A percentile compares a stretch with the other conserved stretches of the same genome.
These are phyloP conservation scores for Helarctos malayanus DNA, from an alignment of 2,797 vertebrate species.

Conservation along the genomic window DNA sequence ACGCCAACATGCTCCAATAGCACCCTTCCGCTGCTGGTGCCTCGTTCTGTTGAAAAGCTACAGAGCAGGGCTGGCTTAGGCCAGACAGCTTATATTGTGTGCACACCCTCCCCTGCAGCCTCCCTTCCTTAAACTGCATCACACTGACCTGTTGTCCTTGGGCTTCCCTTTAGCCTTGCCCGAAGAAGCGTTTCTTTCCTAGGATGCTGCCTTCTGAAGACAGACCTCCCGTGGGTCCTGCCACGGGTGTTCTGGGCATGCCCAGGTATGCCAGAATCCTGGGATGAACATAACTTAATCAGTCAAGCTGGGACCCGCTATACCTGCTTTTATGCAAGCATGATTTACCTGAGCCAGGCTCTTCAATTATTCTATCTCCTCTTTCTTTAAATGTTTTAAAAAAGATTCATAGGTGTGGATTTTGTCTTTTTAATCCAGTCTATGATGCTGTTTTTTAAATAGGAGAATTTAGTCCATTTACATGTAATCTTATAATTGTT, in stretches of 20 bases:
- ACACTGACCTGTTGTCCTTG: not conserved
- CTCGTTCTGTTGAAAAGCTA: not conserved
- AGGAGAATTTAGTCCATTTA: constrained; percentile 70
- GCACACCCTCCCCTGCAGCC: not conserved
- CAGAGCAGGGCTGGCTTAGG: not conserved
- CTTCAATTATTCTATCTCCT: not conserved
- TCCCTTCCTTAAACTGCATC: not conserved
- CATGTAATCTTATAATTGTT: constrained; percentile 72
- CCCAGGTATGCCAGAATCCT: not conserved
- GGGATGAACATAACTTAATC: not conserved
- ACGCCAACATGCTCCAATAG: constrained; percentile 32
- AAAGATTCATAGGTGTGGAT: constrained; percentile 43
- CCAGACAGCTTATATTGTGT: not conserved
- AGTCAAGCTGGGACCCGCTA: constrained; percentile 62
- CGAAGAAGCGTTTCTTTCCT: not conserved
- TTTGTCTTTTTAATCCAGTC: constrained; percentile 71
- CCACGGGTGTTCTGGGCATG: not conserved
- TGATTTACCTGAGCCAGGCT: constrained; percentile 55
- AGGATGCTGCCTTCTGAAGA: not conserved
- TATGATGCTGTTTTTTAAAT: constrained; percentile 55
- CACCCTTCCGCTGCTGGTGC: not conserved
- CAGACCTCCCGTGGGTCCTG: not conserved
- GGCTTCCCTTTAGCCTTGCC: not conserved
- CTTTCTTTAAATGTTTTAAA: constrained; percentile 19
- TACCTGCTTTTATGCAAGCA: constrained; percentile 12